Conservation (phyloP, 2,888 invertebrate genomes). For the Caenorhabditis sulstoni region DNA sequence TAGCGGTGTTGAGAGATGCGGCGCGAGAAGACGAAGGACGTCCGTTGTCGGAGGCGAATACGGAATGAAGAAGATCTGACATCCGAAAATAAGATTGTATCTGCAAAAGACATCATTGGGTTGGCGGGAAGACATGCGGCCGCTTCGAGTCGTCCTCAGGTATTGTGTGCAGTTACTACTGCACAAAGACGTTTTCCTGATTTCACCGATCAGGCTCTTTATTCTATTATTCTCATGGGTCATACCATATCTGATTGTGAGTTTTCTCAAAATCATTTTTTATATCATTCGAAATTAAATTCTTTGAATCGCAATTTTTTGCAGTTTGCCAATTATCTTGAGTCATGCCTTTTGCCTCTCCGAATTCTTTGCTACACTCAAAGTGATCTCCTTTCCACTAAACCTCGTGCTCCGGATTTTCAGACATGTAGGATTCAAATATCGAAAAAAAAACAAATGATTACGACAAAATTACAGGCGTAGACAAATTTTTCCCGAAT, state of each 20-base stretch:
- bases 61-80: conserved; percentile 33
- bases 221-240: conserved; percentile 76
- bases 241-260: conserved; percentile 77
- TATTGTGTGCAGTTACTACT: conserved; percentile 57
- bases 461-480: conserved; percentile 45
- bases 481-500: conserved; percentile 57
- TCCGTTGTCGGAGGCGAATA: conserved; percentile 5
- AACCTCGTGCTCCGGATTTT: conserved; percentile 71
- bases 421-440: conserved; percentile 73
- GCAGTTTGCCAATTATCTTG: conserved; percentile 79
- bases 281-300: conserved; percentile 14
- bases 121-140: conserved; percentile 51
- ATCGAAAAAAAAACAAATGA: too few relatives aligned
- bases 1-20: conserved; percentile 1
- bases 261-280: conserved; percentile 56
- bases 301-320: conserved; percentile 42
- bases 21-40: conserved; percentile 4
- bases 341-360: conserved; percentile 77
- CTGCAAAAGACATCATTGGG: conserved; percentile 47
- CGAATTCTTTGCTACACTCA: conserved; percentile 78
- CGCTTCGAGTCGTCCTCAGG: conserved; percentile 46
- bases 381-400: conserved; percentile 74
- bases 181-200: conserved; percentile 57
- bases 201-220: conserved; percentile 68
- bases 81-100: conserved; percentile 34